Base-by-base conservation (phyloP, 92 coral and sea anemone species). In the Phymanthus crucifer region DNA sequence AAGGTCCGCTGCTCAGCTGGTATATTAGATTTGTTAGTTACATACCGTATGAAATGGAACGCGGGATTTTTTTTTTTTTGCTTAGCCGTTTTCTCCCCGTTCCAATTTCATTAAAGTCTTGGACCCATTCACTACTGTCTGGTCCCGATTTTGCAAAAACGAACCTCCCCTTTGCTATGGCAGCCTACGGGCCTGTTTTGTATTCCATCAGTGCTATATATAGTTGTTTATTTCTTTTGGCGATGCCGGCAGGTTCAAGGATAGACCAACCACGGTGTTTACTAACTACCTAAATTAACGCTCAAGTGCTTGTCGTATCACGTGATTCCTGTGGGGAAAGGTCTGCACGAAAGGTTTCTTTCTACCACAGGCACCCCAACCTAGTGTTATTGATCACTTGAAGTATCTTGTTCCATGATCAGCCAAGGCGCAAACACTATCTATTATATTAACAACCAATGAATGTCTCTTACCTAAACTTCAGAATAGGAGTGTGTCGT, bases 241-340 rank as follows among this genome's bases (percentile, higher is more conserved):
- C 26, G 3, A 19, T 19, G 27, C 5, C 64, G 64, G 23, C 29
- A 19, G 10, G 64, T 54, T 19, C 5, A 54, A 23, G 40, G 34
- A 16, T 32, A 9, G 79, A 75, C 79, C 79, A 32, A 75, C 79
- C 46, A 57, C 50, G 48, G 79, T 52, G 79, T 54, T 54, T 33
- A 61, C 68, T 61, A 61, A 61, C 68, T 61, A 29, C 29, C 68
- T 61, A 61, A 61, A 61, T 61, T 61, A 34, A 18, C 68, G 34
- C 26, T 54, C 64, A 8, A 54, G 27, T 54, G 64, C 68, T 61
- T 61, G 26, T 27, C 68, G 13, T 29, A 24, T 27, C 68, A 61
- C 68, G 68, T 61, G 68, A 61, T 61, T 34, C 23, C 29, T 61
- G 68, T 61, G 68, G 68, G 68, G 13, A 61, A 61, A 61, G 34